These are phyloP conservation scores for Pardosa pseudoannulata DNA, from an alignment of 2,888 invertebrate genomes.

Conservation along the genomic window DNA sequence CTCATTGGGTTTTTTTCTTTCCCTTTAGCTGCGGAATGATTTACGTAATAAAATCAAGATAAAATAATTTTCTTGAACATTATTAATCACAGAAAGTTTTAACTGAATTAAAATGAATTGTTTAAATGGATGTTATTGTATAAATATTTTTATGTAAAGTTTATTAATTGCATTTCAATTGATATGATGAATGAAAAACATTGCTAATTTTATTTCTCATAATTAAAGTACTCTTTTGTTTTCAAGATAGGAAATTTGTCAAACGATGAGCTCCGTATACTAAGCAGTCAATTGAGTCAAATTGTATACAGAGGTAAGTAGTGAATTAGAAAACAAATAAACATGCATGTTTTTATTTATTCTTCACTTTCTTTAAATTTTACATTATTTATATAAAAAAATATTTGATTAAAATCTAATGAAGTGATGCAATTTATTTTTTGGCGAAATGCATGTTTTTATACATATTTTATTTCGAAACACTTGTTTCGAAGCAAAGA, in stretches of 20 bases:
- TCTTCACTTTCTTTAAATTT: conserved; percentile 18
- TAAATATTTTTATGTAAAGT: conserved; percentile 31
- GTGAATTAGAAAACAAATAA: conserved; percentile 13
- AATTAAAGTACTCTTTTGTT: conserved; percentile 28
- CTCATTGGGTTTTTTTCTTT: conserved; percentile 14
- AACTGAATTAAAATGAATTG: conserved; percentile 48
- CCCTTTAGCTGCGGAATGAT: conserved; percentile 32
- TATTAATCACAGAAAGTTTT: conserved; percentile 55
- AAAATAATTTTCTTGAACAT: conserved; percentile 33
- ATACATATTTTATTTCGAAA: no score
- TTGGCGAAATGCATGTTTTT: no score
- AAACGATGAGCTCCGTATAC: conserved; percentile 91
- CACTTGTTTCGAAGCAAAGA: no score
- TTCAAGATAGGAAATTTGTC: conserved; percentile 86
- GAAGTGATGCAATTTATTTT: conserved; percentile 17
- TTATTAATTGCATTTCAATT: conserved; percentile 45
- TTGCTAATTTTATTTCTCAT: conserved; percentile 22
- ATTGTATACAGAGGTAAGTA: conserved; percentile 91
- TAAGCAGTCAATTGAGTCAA: conserved; percentile 93
- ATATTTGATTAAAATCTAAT: conserved; percentile 42
- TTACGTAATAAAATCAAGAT: conserved; percentile 39
- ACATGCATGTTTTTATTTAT: no score
- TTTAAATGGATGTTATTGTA: conserved; percentile 51
- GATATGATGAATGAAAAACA: conserved; percentile 20
- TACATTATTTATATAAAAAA: background rate